Conservation (phyloP, 2,113 vertebrate species). For the Phoenicopterus ruber region DNA sequence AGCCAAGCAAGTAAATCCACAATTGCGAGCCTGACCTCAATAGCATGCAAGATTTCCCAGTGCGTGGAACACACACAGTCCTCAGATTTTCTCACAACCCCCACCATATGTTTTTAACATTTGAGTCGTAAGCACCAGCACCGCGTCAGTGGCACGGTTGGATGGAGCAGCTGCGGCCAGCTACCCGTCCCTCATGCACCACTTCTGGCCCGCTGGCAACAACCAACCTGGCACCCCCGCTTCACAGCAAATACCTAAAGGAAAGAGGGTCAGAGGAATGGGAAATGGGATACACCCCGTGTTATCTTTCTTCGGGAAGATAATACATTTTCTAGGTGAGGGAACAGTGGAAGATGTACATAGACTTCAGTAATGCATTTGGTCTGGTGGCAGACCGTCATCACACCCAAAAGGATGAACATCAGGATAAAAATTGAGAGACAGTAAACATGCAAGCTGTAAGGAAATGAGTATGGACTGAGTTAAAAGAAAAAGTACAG, state of each 20-base stretch:
- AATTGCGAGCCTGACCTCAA: neutral
- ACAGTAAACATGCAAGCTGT: neutral
- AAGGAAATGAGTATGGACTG: neutral
- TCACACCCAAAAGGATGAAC: neutral
- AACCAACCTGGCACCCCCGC: neutral
- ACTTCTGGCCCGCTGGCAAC: neutral
- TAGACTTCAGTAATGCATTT: neutral
- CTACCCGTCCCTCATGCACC: neutral
- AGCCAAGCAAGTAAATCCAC: slow-evolving; percentile 4
- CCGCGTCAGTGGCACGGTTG: neutral
- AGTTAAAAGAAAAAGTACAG: neutral
- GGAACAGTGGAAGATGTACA: neutral
- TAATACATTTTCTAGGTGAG: neutral
- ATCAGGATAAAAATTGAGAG: neutral
- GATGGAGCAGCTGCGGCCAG: neutral
- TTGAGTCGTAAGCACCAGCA: neutral
- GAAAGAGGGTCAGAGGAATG: neutral
- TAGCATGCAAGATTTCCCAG: neutral
- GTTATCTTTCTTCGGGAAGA: neutral
- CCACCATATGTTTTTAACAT: neutral
- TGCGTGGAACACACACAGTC: neutral
- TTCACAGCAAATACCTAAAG: neutral
- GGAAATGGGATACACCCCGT: neutral
- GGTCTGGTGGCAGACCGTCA: neutral
- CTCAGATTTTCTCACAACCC: neutral